phyloP scores from a whole-genome alignment of 2,797 vertebrate genomes.

The Rhinatrema bivittatum region DNA sequence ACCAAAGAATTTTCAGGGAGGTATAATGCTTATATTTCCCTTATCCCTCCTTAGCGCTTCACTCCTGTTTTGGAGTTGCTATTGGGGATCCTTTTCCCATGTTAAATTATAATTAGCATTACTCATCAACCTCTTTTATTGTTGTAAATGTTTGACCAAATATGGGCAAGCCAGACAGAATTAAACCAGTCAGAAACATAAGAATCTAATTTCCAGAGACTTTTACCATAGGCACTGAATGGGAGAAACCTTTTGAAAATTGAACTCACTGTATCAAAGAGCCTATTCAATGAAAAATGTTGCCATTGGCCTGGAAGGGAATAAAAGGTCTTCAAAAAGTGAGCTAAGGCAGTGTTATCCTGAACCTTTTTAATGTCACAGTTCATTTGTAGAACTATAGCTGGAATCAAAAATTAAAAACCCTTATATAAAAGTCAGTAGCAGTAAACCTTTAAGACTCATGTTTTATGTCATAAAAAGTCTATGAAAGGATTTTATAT shows the following conservation, averaged over 20 bases:
- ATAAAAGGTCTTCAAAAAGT: slow-evolving; percentile 52
- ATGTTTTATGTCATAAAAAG: slow-evolving; percentile 77
- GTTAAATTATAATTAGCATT: too few relatives aligned
- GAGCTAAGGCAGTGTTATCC: slow-evolving; percentile 56
- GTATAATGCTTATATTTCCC: too few relatives aligned
- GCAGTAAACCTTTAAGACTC: slow-evolving; percentile 79
- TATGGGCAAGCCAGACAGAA: background rate
- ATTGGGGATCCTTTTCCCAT: too few relatives aligned
- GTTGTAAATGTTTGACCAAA: slow-evolving; percentile 15
- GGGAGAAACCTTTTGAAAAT: background rate
- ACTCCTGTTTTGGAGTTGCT: too few relatives aligned
- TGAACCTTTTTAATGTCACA: slow-evolving; percentile 76
- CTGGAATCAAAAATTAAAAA: slow-evolving; percentile 77
- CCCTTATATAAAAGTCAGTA: slow-evolving; percentile 74
- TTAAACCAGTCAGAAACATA: slow-evolving; percentile 7
- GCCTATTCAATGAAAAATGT: too few relatives aligned
- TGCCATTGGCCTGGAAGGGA: too few relatives aligned
- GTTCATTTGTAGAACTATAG: slow-evolving; percentile 75
- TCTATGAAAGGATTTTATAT: slow-evolving; percentile 77
- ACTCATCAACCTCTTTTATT: too few relatives aligned
- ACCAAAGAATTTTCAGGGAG: too few relatives aligned
- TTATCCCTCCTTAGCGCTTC: too few relatives aligned
- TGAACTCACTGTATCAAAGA: background rate
- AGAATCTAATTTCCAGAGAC: background rate
- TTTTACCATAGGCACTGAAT: background rate